These are phyloP conservation scores for Cheilosia variabilis DNA, from an alignment of 2,888 invertebrate species.

Conservation along the genomic window DNA sequence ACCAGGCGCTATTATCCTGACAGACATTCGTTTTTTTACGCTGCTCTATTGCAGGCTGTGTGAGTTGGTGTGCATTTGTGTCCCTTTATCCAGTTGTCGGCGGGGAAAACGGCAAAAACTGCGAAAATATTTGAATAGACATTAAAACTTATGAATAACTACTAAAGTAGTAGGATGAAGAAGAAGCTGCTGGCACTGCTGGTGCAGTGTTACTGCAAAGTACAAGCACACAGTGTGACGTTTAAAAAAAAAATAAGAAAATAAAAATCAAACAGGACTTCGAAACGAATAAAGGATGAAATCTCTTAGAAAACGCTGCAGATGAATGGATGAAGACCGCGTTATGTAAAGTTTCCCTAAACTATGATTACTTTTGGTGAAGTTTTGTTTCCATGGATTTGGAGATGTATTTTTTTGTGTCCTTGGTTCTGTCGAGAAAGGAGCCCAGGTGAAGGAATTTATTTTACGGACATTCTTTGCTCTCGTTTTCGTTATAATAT, in stretches of 20 bases:
- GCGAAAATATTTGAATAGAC: conserved; percentile 75
- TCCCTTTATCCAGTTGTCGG: conserved; percentile 58
- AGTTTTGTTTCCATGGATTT: conserved; percentile 66
- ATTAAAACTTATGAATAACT: conserved; percentile 76
- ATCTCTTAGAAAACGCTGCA: conserved; percentile 39
- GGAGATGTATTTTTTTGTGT: conserved; percentile 12
- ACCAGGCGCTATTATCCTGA: conserved; percentile 71
- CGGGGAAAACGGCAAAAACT: conserved; percentile 63
- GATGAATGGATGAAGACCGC: conserved; percentile 59
- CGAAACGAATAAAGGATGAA: conserved; percentile 49
- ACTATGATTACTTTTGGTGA: conserved; percentile 73
- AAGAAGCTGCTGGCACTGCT: conserved; percentile 19
- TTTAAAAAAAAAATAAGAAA: too few species aligned
- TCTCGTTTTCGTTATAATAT: conserved; percentile 48
- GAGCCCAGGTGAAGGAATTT: conserved; percentile 65
- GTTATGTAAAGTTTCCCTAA: conserved; percentile 62
- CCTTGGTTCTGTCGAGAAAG: not conserved
- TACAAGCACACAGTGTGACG: conserved; percentile 32
- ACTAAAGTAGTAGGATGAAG: conserved; percentile 49
- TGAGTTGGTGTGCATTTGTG: conserved; percentile 15
- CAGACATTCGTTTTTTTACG: conserved; percentile 44
- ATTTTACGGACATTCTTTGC: conserved; percentile 54
- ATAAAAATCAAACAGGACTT: conserved; percentile 43
- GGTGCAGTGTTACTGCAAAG: conserved; percentile 29
- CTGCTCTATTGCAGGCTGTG: conserved; percentile 44